Evolutionary conservation across 1,140 invertebrate genomes (phyloP).

Genomic region (Drosophila rufa): DNA sequence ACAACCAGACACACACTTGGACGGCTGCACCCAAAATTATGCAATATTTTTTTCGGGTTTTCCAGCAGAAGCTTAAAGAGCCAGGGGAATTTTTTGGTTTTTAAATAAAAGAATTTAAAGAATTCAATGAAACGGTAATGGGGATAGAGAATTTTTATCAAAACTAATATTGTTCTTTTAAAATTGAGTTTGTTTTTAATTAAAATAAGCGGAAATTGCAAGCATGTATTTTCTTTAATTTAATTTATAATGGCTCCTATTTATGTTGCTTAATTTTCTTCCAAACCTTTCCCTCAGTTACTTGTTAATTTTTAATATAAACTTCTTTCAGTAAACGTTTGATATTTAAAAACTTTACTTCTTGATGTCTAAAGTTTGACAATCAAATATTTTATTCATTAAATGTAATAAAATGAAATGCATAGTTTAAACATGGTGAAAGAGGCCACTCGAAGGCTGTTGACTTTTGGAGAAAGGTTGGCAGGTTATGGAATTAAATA

Average conservation of each 20-base stretch:
- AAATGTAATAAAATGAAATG: constrained; percentile 1
- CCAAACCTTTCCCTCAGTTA: no score
- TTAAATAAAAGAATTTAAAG: no score
- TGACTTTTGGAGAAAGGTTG: constrained; percentile 7
- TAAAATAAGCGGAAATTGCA: no score
- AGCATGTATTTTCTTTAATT: neutral
- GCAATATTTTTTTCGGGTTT: constrained; percentile 35
- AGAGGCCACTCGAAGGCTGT: neutral
- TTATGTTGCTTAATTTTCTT: neutral
- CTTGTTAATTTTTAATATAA: neutral
- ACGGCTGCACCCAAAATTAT: constrained; percentile 50
- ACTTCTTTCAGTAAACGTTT: neutral
- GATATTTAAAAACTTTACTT: neutral
- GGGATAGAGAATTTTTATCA: no score
- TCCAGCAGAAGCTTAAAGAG: constrained; percentile 8
- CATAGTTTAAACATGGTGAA: neutral
- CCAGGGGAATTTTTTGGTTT: constrained; percentile 13
- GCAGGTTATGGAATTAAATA: constrained; percentile 3
- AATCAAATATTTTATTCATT: constrained; percentile 6
- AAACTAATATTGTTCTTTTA: neutral
- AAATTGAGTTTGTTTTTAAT: neutral
- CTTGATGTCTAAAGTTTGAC: neutral
- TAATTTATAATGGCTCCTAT: neutral
- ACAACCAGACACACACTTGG: neutral
- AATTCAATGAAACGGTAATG: neutral